A percentile compares a stretch with the other conserved stretches of the same genome.
Evolutionary conservation across 2,797 vertebrate genomes (phyloP).

Genomic region (Phylloscopus collybita): DNA sequence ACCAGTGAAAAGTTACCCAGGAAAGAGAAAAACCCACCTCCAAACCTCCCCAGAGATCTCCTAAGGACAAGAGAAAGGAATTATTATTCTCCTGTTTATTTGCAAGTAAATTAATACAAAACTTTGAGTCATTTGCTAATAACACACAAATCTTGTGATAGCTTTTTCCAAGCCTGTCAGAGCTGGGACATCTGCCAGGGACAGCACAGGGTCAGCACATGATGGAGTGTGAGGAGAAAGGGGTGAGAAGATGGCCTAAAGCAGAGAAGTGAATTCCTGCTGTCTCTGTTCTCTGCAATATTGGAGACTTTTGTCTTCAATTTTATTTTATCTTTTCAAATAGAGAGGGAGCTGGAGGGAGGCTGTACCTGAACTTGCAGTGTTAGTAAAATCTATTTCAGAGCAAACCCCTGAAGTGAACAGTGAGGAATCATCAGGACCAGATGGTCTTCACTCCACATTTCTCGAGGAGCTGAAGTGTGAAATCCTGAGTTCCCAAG

Average conservation of each 20-base stretch:
- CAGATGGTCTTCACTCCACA: slow-evolving; percentile 52
- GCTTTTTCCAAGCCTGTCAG: neutral
- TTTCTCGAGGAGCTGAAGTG: slow-evolving; percentile 37
- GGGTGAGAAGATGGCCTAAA: slow-evolving; percentile 18
- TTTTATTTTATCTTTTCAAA: neutral
- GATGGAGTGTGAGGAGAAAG: neutral
- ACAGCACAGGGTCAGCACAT: neutral
- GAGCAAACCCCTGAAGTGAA: slow-evolving; percentile 23
- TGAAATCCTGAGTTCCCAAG: slow-evolving; percentile 36
- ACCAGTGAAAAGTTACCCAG: neutral
- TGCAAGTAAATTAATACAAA: neutral
- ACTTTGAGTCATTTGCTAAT: neutral
- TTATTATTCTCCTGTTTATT: neutral
- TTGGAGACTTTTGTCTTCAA: neutral
- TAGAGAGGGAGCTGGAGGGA: neutral
- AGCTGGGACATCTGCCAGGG: neutral
- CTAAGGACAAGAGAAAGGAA: neutral
- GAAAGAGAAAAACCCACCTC: neutral
- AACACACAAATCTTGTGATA: neutral
- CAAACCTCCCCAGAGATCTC: neutral
- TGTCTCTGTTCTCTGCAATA: neutral
- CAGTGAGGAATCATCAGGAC: neutral
- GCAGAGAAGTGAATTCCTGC: neutral
- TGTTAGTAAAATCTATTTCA: neutral
- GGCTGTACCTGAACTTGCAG: neutral